Conservation (phyloP, 2,888 invertebrate genomes). For the Cinara cedri region DNA sequence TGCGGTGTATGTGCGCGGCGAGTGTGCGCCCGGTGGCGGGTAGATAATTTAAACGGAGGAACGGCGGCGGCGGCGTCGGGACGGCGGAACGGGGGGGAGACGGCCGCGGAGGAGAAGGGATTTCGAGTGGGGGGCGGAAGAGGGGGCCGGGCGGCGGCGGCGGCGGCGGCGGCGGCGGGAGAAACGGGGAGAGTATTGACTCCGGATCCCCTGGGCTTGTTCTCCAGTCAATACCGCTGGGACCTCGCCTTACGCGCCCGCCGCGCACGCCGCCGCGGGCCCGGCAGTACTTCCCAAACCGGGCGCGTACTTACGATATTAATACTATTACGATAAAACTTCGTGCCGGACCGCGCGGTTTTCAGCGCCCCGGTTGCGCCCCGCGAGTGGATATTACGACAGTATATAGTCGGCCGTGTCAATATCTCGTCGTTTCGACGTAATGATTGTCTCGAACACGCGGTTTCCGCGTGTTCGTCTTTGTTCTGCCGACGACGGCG, state of each 20-base stretch:
- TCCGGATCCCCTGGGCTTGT: slow-evolving; percentile 65
- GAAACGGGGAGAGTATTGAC: slow-evolving; percentile 63
- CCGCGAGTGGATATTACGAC: background rate
- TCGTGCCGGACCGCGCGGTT: background rate
- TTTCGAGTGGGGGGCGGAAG: slow-evolving; percentile 54
- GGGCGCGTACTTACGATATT: background rate
- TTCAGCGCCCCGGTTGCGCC: background rate
- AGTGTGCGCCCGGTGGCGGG: slow-evolving; percentile 23
- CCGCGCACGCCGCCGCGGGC: slow-evolving; percentile 51
- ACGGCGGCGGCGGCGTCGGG: background rate
- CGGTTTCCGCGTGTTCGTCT: no score
- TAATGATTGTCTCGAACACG: no score
- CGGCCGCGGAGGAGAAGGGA: background rate
- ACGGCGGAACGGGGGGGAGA: background rate
- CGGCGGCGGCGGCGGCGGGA: slow-evolving; percentile 61
- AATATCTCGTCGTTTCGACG: no score
- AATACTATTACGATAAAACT: background rate
- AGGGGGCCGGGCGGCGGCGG: slow-evolving; percentile 58
- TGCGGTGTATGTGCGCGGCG: slow-evolving; percentile 21
- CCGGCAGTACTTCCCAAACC: slow-evolving; percentile 57
- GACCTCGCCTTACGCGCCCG: slow-evolving; percentile 61
- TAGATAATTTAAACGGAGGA: slow-evolving; percentile 36
- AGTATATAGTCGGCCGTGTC: no score
- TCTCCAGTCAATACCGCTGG: slow-evolving; percentile 67
- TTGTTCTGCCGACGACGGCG: no score